These are phyloP conservation scores for Dicyrtomina minuta DNA, from an alignment of 2,888 invertebrate species.

Conservation along the genomic window DNA sequence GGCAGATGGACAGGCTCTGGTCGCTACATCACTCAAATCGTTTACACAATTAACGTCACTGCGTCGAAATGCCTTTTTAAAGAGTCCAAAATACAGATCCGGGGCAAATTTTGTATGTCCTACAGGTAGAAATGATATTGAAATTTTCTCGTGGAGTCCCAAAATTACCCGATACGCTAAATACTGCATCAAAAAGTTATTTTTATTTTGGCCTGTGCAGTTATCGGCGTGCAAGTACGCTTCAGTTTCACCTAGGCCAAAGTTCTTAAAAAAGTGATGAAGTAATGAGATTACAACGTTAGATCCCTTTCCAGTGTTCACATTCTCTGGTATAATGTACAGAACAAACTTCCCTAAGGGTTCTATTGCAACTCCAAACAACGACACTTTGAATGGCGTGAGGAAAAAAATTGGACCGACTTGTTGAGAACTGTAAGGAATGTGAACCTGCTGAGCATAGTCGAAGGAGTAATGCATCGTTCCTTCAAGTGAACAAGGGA, in stretches of 20 bases:
- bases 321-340: slow-evolving; percentile 17
- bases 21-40: not conserved
- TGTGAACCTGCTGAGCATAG: slow-evolving; percentile 17
- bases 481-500: not conserved
- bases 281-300: slow-evolving; percentile 19
- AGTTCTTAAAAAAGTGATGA: no score
- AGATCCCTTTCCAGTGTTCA: slow-evolving; percentile 8
- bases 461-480: slow-evolving; percentile 18
- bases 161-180: not conserved
- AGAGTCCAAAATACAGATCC: no score
- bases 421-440: slow-evolving; percentile 19
- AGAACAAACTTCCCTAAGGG: slow-evolving; percentile 12
- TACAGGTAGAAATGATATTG: slow-evolving; percentile 3
- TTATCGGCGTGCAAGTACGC: slow-evolving; percentile 15
- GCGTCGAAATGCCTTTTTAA: slow-evolving; percentile 13
- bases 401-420: slow-evolving; percentile 16
- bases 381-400: not conserved
- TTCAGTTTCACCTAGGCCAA: slow-evolving; percentile 2
- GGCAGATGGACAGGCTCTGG: not conserved
- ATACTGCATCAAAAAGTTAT: slow-evolving; percentile 16
- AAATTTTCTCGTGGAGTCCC: not conserved
- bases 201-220: slow-evolving; percentile 24
- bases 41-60: not conserved
- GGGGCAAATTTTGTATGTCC: slow-evolving; percentile 30
- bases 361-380: no score